A percentile compares a stretch with the other conserved stretches of the same genome.
phyloP scores from a whole-genome alignment of 2,888 invertebrate species.

The Tipula confusa region DNA sequence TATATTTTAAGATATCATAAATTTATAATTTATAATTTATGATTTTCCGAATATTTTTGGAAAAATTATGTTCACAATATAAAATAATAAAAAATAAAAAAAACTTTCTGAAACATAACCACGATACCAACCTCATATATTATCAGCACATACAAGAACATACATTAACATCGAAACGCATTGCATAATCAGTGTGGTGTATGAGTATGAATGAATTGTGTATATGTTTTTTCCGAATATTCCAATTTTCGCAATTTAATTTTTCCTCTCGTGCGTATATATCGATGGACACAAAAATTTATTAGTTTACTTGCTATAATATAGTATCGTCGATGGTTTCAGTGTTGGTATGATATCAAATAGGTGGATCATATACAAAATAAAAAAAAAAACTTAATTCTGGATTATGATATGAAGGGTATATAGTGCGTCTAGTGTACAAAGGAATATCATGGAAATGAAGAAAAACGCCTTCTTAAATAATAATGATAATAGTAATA shows the following conservation, averaged over 20 bases:
- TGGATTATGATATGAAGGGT: not conserved
- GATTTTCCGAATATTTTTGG: constrained; percentile 26
- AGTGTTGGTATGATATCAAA: not conserved
- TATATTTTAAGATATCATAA: constrained; percentile 29
- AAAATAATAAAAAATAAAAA: too few relatives aligned
- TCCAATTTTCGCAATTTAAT: not conserved
- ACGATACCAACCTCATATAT: constrained; percentile 14
- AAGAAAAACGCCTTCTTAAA: not conserved
- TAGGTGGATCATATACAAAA: not conserved
- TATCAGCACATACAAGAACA: not conserved
- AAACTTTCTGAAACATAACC: constrained; percentile 8
- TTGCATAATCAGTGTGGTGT: not conserved
- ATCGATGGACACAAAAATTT: too few relatives aligned
- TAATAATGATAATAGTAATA: not conserved
- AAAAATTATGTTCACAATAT: constrained; percentile 7
- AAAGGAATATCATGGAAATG: not conserved
- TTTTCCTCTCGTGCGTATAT: not conserved
- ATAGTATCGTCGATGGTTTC: not conserved
- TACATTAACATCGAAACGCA: not conserved
- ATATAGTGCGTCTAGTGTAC: not conserved
- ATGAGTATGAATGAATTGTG: not conserved
- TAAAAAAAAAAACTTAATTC: too few relatives aligned
- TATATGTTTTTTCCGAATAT: not conserved
- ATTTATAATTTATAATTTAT: constrained; percentile 30
- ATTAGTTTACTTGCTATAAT: not conserved